Evolutionary conservation across 2,888 invertebrate genomes (phyloP), one percentile per base, ranked within the genome.

Genomic region (Parnassius smintheus): DNA sequence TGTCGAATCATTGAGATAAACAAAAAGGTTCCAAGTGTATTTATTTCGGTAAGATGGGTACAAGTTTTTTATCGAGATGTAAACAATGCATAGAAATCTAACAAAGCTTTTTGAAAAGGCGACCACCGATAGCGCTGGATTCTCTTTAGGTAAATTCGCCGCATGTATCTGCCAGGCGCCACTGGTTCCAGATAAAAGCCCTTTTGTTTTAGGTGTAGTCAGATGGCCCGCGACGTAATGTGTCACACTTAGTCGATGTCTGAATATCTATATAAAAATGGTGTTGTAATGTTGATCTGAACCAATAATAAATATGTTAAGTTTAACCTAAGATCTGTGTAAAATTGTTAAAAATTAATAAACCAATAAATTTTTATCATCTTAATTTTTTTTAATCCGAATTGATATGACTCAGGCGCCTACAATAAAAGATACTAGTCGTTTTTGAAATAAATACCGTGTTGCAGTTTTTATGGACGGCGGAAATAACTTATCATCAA

Each of bases 101-200:
- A 64, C 55, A 61, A 56, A 56, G 51, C 13, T 35, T 60, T 56
- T 64, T 61, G 66, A 66, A 66, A 65, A 62, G 65, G 55, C 75
- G 84, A 77, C 83, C 83, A 80, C 78, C 77, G 75, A 61, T 44
- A 71, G 70, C 69, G 55, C 75, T 66, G 82, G 83, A 82, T 82
- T 75, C 71, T 75, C 66, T 66, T 70, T 71, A 71, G 71, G 72
- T 74, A 80, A 77, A 76, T 49, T 13, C 73, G 74, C 72, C 70
- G 68, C 73, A 72, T 69, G 71, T 75, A 77, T 75, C 76, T 72
- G 75, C 67, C 77, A 66, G 85, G 82, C 84, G 84, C 84, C 83
- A 73, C 69, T 67, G 65, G 57, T 35, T 62, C 56, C 59, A 75
- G 81, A 82, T 81, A 78, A 77, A 48, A 75, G 70, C 72, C 70